Base-by-base conservation (phyloP, 92 coral and sea anemone genomes). In the Epizoanthus stellaris region DNA sequence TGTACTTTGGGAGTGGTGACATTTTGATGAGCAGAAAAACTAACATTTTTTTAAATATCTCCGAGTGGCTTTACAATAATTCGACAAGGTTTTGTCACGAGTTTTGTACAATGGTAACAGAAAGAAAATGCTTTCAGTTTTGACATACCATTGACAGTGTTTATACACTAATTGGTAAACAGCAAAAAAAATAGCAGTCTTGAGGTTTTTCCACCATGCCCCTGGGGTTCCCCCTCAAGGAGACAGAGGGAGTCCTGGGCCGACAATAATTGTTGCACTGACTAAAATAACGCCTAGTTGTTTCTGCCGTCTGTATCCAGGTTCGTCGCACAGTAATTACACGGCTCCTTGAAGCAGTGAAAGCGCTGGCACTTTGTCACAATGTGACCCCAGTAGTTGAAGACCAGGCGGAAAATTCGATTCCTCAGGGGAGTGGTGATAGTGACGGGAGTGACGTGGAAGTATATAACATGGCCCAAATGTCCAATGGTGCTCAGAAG, bases 271-370 rank as follows among this genome's bases (percentile, higher is more conserved):
- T 76, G 40, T 76, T 3, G 2, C 60, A 73, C 40, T 30, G 6
- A 19, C 6, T 30, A 5, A 9, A 21, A 74, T 45, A 11, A 39
- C 54, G 19, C 10, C 3, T 4, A 38, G 60, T 38, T 58, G 17
- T 72, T 30, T 47, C 12, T 72, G 9, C 36, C 57, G 13, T 47
- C 77, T 4, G 5, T 72, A 2, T 49, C n/a, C 65, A 96, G 99
- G 95, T 96, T 65, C 99, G 99, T 47, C 98, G 99, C n/a, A 94
- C 99, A 12, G 92, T 96, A 49, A 95, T 95, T 52, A 93, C 99
- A 49, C 97, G 99, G 39, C 94, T 95, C 16, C 97, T 92, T 49
- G 99, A 96, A 82, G 99, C 99, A 17, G 96, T 96, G 25, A 96
- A 96, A 84, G 99, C 99, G 45, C 82, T 96, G 73, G 99, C 98